Evolutionary conservation across 1,140 invertebrate genomes (phyloP), one percentile per base, ranked within the genome.

Genomic region (Bombus soroeensis): DNA sequence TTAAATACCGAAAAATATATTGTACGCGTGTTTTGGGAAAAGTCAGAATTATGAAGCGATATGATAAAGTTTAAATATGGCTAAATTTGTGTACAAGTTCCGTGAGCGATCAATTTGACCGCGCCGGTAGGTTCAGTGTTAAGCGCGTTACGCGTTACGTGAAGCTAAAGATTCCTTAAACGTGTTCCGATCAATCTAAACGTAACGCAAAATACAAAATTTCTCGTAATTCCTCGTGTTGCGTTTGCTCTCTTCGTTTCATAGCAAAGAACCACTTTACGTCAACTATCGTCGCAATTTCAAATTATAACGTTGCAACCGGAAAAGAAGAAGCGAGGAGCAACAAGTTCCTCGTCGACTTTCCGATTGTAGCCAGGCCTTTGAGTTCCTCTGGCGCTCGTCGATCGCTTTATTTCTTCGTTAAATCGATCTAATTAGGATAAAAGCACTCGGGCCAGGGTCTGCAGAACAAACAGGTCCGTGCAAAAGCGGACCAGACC

Each of bases 381-480:
- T 79, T 59, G 32, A 78, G 75, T 37, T 62, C n/a, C 9, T 62
- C 32, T 4, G 5, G 3, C n/a, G 32, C n/a, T 53, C 39, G 39
- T 34, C 70, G 43, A 18, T 47, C 57, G 79, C 37, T 85, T 81
- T 85, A 81, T 85, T 85, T 85, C 83, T 81, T 85, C 70, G 22
- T 81, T 81, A 81, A 81, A 34, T 34, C 68, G 32, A 74, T 85
- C 57, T 85, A 85, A 85, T 85, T 85, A 81, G 83, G 70, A 81
- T 85, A 73, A 85, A 85, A 85, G 83, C 83, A 74, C 59, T 41
- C 70, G 32, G 32, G 37, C 5, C 39, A 13, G 53, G 2, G 12
- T 57, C 57, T 37, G 32, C 41, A 81, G 78, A 57, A 68, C 78
- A 85, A 85, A 85, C 77, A 81, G 78, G 34, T 34, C 43, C 43